Evolutionary conservation across 2,113 vertebrate species (phyloP).

Genomic region (Todiramphus saurophagus): DNA sequence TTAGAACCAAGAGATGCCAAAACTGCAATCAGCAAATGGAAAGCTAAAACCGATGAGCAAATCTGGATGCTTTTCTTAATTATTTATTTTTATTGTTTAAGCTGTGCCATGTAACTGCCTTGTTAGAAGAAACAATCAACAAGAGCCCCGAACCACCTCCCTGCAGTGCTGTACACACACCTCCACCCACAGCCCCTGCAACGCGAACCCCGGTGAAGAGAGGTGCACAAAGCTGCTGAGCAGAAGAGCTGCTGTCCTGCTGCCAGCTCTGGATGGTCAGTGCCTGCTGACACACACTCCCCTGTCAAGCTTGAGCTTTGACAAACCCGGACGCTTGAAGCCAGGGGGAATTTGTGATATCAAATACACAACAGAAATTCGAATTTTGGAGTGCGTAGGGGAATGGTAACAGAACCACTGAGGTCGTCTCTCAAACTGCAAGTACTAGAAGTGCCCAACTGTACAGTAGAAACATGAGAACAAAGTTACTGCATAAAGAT

Average conservation of each 20-base stretch:
- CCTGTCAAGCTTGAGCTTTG: not conserved
- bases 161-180: not conserved
- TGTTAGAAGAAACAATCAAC: not conserved
- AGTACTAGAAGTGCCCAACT: not conserved
- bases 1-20: slow-evolving; percentile 48
- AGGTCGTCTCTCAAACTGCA: not conserved
- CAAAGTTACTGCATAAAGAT: not conserved
- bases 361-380: not conserved
- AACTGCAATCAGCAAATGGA: slow-evolving; percentile 62
- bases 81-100: slow-evolving; percentile 56
- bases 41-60: slow-evolving; percentile 48
- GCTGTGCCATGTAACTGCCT: slow-evolving; percentile 6
- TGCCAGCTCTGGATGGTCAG: not conserved
- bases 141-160: not conserved
- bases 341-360: not conserved
- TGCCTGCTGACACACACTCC: not conserved
- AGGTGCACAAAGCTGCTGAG: fast-evolving
- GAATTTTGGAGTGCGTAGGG: fast-evolving
- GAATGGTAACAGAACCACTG: not conserved
- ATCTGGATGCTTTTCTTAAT: slow-evolving; percentile 25
- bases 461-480: not conserved
- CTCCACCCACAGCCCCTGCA: not conserved
- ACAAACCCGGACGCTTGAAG: not conserved
- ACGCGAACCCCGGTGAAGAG: fast-evolving
- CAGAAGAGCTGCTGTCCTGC: not conserved